Evolutionary conservation across 2,888 invertebrate genomes (phyloP).

Genomic region (Clanis bilineata): DNA sequence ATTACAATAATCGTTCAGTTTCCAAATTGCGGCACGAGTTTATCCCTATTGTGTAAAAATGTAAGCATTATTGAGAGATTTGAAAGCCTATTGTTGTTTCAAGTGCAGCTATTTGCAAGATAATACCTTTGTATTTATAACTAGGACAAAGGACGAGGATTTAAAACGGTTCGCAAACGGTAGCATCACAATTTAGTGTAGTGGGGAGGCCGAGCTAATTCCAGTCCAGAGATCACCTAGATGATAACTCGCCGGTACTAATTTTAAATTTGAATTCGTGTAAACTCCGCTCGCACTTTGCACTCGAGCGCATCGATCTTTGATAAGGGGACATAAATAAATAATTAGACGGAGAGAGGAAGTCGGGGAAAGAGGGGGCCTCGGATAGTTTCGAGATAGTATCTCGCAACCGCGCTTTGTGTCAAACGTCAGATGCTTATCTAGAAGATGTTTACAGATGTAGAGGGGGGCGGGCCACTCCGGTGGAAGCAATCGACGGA

Average conservation of each 20-base stretch:
- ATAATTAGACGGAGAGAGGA: slow-evolving; percentile 78
- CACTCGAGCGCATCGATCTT: slow-evolving; percentile 76
- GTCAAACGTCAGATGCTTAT: slow-evolving; percentile 81
- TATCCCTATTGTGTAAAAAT: slow-evolving; percentile 20
- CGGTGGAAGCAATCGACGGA: slow-evolving; percentile 68
- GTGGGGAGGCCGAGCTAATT: slow-evolving; percentile 10
- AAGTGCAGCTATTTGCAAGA: slow-evolving; percentile 22
- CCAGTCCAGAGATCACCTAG: slow-evolving; percentile 59
- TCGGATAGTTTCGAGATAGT: slow-evolving; percentile 75
- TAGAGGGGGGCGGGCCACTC: slow-evolving; percentile 72
- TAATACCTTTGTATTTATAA: slow-evolving; percentile 35
- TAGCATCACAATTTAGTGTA: not conserved
- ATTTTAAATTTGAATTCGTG: slow-evolving; percentile 74
- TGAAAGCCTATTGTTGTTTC: slow-evolving; percentile 35
- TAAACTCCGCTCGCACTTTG: slow-evolving; percentile 65
- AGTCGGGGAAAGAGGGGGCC: slow-evolving; percentile 51
- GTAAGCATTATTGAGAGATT: slow-evolving; percentile 23
- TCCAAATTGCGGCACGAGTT: slow-evolving; percentile 23
- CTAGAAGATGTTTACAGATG: slow-evolving; percentile 80
- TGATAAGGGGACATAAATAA: slow-evolving; percentile 78
- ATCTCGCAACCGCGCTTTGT: slow-evolving; percentile 81
- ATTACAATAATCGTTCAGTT: slow-evolving; percentile 36
- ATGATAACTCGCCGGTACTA: slow-evolving; percentile 59
- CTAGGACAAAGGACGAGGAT: slow-evolving; percentile 34
- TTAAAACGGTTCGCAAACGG: slow-evolving; percentile 29